phyloP scores from a whole-genome alignment of 2,797 vertebrate genomes.

The Siniperca obscura region DNA sequence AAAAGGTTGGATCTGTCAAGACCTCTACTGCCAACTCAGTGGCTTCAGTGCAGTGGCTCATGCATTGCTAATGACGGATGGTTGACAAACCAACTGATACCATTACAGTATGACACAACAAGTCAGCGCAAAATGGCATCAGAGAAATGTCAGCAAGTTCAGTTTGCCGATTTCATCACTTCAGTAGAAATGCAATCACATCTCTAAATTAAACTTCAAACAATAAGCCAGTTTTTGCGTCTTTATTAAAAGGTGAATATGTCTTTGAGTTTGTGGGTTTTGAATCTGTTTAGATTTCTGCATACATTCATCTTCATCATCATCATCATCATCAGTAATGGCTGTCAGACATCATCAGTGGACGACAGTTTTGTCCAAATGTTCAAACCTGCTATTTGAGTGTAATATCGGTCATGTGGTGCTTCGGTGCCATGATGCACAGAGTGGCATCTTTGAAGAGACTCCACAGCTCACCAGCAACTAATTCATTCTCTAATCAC shows the following conservation, averaged over 20 bases:
- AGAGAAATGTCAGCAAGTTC: background rate
- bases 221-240: background rate
- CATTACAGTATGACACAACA: background rate
- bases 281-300: background rate
- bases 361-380: background rate
- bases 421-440: slow-evolving; percentile 37
- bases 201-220: background rate
- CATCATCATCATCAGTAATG: background rate
- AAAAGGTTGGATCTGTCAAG: background rate
- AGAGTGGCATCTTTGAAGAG: slow-evolving; percentile 42
- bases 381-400: slow-evolving; percentile 17
- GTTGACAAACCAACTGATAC: background rate
- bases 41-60: background rate
- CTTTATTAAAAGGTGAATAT: background rate
- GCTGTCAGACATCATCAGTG: slow-evolving; percentile 10
- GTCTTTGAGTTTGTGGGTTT: background rate
- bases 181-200: background rate
- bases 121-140: background rate
- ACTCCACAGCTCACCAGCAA: slow-evolving; percentile 36
- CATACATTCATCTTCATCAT: too few relatives aligned
- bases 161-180: background rate
- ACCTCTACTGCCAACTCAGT: background rate
- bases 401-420: slow-evolving; percentile 16
- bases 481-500: slow-evolving; percentile 57
- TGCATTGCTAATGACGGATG: background rate